Conservation (phyloP, 2,888 invertebrate genomes). For the Lomographa bimaculata region DNA sequence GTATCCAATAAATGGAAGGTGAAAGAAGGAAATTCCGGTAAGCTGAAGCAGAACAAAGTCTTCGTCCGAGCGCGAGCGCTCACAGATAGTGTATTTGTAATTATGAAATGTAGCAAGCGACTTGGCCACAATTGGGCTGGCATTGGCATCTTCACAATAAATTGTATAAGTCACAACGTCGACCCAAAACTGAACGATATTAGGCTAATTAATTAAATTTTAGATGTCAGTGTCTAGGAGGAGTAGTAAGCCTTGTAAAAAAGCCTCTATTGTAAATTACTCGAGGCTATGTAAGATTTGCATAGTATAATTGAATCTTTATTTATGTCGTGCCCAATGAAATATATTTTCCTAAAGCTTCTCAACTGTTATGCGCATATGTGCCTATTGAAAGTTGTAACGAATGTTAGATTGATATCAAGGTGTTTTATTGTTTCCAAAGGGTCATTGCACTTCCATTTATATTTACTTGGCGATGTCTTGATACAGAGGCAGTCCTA, state of each 20-base stretch:
- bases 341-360: conserved; percentile 73
- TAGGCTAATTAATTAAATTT: conserved; percentile 60
- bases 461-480: conserved; percentile 58
- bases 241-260: conserved; percentile 43
- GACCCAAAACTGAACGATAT: conserved; percentile 48
- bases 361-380: conserved; percentile 63
- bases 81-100: conserved; percentile 61
- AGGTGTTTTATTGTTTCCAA: conserved; percentile 54
- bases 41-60: conserved; percentile 56
- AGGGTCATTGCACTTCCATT: conserved; percentile 64
- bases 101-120: conserved; percentile 58
- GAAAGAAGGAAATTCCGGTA: conserved; percentile 71
- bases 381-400: conserved; percentile 71
- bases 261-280: conserved; percentile 56
- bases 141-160: conserved; percentile 58
- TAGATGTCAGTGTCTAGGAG: conserved; percentile 53
- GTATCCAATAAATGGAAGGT: conserved; percentile 81
- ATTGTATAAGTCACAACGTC: conserved; percentile 58
- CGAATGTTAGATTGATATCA: conserved; percentile 58
- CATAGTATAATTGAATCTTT: conserved; percentile 65
- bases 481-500: conserved; percentile 27
- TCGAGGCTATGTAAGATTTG: conserved; percentile 60
- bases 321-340: conserved; percentile 64
- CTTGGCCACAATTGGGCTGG: conserved; percentile 40
- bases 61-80: conserved; percentile 51